A percentile compares a stretch with the other conserved stretches of the same genome.
phyloP scores from a whole-genome alignment of 2,797 vertebrate genomes.

The Rallus crepitans region DNA sequence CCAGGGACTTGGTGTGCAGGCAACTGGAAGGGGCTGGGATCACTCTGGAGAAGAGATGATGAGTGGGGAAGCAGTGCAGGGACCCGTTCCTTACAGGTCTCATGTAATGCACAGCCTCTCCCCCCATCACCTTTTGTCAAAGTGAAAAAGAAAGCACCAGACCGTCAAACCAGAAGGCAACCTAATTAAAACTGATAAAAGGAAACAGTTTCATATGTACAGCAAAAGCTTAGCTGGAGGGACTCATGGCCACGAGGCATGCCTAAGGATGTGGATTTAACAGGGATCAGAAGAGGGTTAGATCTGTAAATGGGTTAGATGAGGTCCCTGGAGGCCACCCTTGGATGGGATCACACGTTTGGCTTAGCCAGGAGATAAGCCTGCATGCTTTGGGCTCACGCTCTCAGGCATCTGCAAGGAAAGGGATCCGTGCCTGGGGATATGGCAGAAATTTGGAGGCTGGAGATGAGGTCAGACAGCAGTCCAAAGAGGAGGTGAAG shows the following conservation, averaged over 20 bases:
- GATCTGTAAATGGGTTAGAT: slow-evolving; percentile 35
- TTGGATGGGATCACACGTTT: not conserved
- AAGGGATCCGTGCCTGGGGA: not conserved
- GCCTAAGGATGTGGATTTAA: slow-evolving; percentile 48
- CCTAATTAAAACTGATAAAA: slow-evolving; percentile 54
- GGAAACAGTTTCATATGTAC: not conserved
- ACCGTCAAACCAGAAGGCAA: not conserved
- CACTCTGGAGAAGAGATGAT: not conserved
- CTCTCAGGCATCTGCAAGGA: not conserved
- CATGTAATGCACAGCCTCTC: not conserved
- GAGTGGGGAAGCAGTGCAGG: not conserved
- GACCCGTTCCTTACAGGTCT: not conserved
- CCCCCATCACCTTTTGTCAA: not conserved
- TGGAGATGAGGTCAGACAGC: not conserved
- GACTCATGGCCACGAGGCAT: not conserved
- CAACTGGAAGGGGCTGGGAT: not conserved
- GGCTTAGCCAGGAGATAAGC: not conserved
- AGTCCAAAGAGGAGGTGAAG: not conserved
- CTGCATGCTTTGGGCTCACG: not conserved
- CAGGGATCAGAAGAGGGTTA: slow-evolving; percentile 43
- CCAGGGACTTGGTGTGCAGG: not conserved
- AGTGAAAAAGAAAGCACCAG: not conserved
- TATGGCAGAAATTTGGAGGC: not conserved
- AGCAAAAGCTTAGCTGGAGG: slow-evolving; percentile 29
- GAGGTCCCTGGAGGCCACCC: not conserved